Base-by-base conservation (phyloP, 2,797 vertebrate species). In the Melanotaenia boesemani region DNA sequence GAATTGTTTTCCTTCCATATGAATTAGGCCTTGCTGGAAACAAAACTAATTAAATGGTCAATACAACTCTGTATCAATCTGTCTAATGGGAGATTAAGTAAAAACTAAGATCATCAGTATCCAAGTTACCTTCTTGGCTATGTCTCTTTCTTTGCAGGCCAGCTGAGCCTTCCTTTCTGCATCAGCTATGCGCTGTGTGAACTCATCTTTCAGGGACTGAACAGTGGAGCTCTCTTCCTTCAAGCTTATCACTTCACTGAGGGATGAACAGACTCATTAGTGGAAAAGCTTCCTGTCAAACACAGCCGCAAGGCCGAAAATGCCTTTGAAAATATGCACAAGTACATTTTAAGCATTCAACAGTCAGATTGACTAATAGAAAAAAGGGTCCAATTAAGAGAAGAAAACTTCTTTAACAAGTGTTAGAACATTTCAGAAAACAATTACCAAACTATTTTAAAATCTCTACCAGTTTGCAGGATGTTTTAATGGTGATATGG, bases 91-190 rank as follows among this genome's bases (percentile, higher is more conserved):
- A 26, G 52, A 24, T 28, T 0, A 46, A 30, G 18, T 46, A 28
- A 63, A 56, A 52, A 5, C 0, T 41, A 2, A 30, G 20, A 55
- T 6, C 20, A 16, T 1, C 6, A 26, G 66, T 36, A 46, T 67
- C 82, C 0, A 1, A 58, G 30, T 75, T 93, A 98, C 98, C 97
- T 99, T 99, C 91, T 97, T 98, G 81, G 96, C 95, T 22, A 97
- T 94, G 91, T 99, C 98, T 85, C 98, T 96, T 79, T 99, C 98
- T 90, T 99, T 99, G 92, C 97, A 99, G 69, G 98, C 97, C 24
- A 98, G 77, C 37, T 99, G 98, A 75, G 96, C 97, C 86, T 97
- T 99, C 88, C 96, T 97, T 88, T 99, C 98, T 28, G 97, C 90
- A 79, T 99, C 98, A 2, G 97, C 98, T 74, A 99, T 98, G 71